These are phyloP conservation scores for Ischnura elegans DNA, from an alignment of 2,888 invertebrate genomes.

Conservation along the genomic window DNA sequence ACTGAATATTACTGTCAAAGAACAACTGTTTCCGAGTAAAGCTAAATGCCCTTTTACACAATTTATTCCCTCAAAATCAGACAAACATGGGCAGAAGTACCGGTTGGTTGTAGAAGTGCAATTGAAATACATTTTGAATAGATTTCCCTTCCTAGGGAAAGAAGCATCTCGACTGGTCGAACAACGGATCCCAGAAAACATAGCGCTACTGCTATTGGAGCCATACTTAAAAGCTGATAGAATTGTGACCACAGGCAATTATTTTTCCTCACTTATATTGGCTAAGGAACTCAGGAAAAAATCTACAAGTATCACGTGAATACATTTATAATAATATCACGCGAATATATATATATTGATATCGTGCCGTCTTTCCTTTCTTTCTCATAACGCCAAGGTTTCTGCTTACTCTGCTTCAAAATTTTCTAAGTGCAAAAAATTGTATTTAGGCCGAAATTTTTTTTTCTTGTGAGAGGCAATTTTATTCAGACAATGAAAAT, in stretches of 20 bases:
- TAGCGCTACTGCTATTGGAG: background rate
- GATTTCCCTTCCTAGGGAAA: slow-evolving; percentile 8
- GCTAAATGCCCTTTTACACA: no score
- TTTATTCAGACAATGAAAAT: no score
- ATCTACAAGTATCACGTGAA: slow-evolving; percentile 1
- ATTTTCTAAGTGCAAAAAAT: no score
- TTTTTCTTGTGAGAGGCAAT: no score
- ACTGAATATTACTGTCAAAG: no score
- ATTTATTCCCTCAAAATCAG: no score
- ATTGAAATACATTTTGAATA: slow-evolving; percentile 1
- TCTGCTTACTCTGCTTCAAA: no score
- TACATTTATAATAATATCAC: no score
- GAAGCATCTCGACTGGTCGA: background rate
- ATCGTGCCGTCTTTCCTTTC: no score
- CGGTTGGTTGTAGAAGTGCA: slow-evolving; percentile 3
- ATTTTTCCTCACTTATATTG: background rate
- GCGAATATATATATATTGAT: no score
- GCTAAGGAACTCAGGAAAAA: background rate
- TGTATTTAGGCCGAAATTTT: no score
- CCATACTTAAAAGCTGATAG: background rate
- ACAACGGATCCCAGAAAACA: background rate
- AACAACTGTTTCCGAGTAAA: background rate
- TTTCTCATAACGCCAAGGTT: no score
- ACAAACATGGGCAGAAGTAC: slow-evolving; percentile 9
- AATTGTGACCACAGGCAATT: background rate